A percentile compares a stretch with the other conserved stretches of the same genome.
Conservation (phyloP, 1,140 invertebrate genomes). For the Amphibalanus amphitrite region DNA sequence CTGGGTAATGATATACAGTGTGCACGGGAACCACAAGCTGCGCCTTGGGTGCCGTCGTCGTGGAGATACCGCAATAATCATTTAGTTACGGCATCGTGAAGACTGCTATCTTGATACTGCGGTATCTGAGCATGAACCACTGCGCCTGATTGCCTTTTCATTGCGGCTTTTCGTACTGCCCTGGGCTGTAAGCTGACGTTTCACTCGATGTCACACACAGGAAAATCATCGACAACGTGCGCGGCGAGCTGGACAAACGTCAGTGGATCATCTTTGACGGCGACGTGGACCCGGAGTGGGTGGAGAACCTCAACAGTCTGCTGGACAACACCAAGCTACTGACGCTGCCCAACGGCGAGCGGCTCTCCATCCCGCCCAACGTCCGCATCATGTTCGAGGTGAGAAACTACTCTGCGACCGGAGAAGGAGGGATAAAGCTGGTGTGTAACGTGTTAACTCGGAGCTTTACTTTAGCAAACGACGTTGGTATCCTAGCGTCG, state of each 20-base stretch:
- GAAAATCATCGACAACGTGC: constrained; percentile 97
- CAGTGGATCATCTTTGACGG: constrained; percentile 99
- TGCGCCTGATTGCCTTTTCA: too few relatives aligned
- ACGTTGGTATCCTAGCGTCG: constrained; percentile 92
- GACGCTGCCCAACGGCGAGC: constrained; percentile 95
- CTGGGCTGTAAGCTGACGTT: constrained; percentile 6
- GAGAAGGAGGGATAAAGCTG: constrained; percentile 98
- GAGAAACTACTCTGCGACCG: too few relatives aligned
- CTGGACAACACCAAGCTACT: constrained; percentile 97
- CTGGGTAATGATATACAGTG: too few relatives aligned
- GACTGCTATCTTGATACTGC: too few relatives aligned
- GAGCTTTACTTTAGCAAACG: constrained; percentile 96
- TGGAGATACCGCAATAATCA: too few relatives aligned
- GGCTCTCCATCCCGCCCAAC: constrained; percentile 93
- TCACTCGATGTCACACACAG: constrained; percentile 53
- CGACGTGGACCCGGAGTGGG: constrained; percentile 96
- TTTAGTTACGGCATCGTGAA: too few relatives aligned
- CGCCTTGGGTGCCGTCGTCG: too few relatives aligned
- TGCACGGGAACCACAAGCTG: too few relatives aligned
- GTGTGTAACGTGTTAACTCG: constrained; percentile 97
- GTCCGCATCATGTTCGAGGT: constrained; percentile 97
- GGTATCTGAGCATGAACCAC: too few relatives aligned
- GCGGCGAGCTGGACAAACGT: constrained; percentile 94
- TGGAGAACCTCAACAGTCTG: constrained; percentile 93
- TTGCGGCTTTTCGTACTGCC: too few relatives aligned